Base-by-base conservation (phyloP, 1,140 invertebrate genomes). In the Phortica variegata region DNA sequence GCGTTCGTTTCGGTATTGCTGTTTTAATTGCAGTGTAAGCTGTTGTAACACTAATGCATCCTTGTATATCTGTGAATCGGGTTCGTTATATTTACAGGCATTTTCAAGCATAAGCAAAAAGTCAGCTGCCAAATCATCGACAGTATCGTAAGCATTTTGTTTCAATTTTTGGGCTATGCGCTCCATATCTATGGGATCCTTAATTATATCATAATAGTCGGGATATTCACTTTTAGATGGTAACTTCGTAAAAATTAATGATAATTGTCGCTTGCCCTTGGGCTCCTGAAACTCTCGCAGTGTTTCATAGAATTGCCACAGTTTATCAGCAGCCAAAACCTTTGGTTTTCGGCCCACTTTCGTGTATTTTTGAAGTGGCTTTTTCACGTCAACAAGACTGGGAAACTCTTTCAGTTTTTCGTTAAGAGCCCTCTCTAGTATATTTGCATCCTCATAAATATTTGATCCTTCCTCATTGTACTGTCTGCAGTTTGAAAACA, bases 21-120 rank as follows among this genome's bases (percentile, higher is more conserved):
- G 79, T 72, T 97, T 97, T 23, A 93, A 93, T 80, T 97, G 93
- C 34, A 97, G 77, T 46, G 92, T 91, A 20, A 97, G 81, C 59
- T 92, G 80, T 79, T 98, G 95, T 50, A 99, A 77, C 23, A 93
- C 89, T 42, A 98, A 79, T 0, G 96, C 95, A 79, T 98, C 96
- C 79, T 98, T 98, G 75, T 99, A 99, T 59, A 99, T 97, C 73
- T 96, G 91, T 0, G 95, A 98, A 76, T 98, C 95, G 0, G 97
- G 96, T 76, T 99, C 97, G 77, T 99, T 99, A 76, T 97, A 99
- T 79, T 97, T 97, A 80, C 95, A 98, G 19, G 96, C 97, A 77
- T 99, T 99, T 63, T 99, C 95, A 77, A 99, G 96, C 93, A 99
- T 97, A 12, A 97, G 80, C 56, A 94, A 87, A 68, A 98, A 91